Evolutionary conservation across 1,140 invertebrate genomes (phyloP), one percentile per base, ranked within the genome.

Genomic region (Pentalonia nigronervosa): DNA sequence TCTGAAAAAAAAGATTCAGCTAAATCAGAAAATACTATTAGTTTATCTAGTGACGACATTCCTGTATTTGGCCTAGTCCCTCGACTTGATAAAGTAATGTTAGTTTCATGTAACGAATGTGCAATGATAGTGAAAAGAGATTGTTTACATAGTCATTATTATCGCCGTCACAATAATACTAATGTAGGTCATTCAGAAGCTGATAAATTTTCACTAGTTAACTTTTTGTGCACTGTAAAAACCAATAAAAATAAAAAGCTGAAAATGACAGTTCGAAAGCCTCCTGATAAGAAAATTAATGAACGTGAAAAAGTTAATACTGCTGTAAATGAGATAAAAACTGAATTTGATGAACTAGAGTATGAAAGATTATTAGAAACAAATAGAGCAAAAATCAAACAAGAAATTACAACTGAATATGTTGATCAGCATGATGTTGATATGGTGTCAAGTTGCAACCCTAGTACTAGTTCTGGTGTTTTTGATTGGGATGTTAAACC

Each of bases 101-200:
- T 93, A 9, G 48, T 93, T 30, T 53, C 81, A 50, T 93, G 91
- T 93, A 93, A 36, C 36, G 84, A 84, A 93, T 93, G 91, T 93
- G 41, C 23, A 86, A 93, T 93, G 91, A 41, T 93, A 84, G 81
- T 93, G 20, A 93, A 93, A 84, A 86, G 48, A 93, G 91, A 93
- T 45, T 93, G 91, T 93, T 14, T 93, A 56, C 81, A 86, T 56
- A 23, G 36, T 56, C 91, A 93, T 84, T 86, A 41, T 84, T n/a
- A 56, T 41, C 81, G 48, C 25, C 91, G 91, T 30, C 91, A 93
- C 48, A 93, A 83, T 34, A 50, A 30, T 76, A 76, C 14, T 67
- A n/a, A 76, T n/a, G 60, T 7, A n/a, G n/a, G n/a, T 76, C 60
- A 86, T 56, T n/a, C 76, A 41, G 45, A 86, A 56, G 56, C 53